phyloP scores from a whole-genome alignment of 2,888 invertebrate species.

The Melieria crassipennis region DNA sequence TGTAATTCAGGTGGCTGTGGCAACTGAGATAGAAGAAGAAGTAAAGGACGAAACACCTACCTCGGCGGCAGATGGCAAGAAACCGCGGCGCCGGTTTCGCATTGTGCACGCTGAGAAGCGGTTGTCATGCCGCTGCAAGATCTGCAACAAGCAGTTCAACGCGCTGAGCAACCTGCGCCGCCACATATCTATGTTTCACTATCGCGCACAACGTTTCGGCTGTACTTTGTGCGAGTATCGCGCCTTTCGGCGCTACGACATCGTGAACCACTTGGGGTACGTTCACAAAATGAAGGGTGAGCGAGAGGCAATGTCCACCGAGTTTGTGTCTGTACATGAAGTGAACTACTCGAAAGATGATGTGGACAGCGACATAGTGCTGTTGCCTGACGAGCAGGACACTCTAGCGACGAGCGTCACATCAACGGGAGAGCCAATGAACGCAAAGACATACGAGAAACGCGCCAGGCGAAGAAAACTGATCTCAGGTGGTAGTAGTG shows the following conservation, averaged over 20 bases:
- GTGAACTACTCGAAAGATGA: slow-evolving; percentile 60
- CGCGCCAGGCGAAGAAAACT: slow-evolving; percentile 45
- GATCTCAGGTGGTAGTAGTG: slow-evolving; percentile 24
- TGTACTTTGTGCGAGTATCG: slow-evolving; percentile 80
- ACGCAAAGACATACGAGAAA: slow-evolving; percentile 43
- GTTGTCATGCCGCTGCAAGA: slow-evolving; percentile 61
- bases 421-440: slow-evolving; percentile 17
- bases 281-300: slow-evolving; percentile 71
- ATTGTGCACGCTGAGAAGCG: slow-evolving; percentile 46
- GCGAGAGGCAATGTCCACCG: slow-evolving; percentile 64
- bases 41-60: slow-evolving; percentile 6
- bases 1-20: no score
- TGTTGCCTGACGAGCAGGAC: slow-evolving; percentile 50
- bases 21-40: slow-evolving; percentile 16
- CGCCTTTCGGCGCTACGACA: slow-evolving; percentile 73
- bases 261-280: slow-evolving; percentile 73
- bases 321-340: slow-evolving; percentile 60
- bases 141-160: slow-evolving; percentile 63
- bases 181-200: slow-evolving; percentile 65
- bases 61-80: background rate
- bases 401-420: background rate
- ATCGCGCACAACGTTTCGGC: slow-evolving; percentile 72
- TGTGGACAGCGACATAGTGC: slow-evolving; percentile 61
- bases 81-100: slow-evolving; percentile 33
- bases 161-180: slow-evolving; percentile 64